Percentiles rank a stretch among this genome's conserved stretches.
Evolutionary conservation across 1,140 invertebrate genomes (phyloP).

Genomic region (Drosophila azteca): DNA sequence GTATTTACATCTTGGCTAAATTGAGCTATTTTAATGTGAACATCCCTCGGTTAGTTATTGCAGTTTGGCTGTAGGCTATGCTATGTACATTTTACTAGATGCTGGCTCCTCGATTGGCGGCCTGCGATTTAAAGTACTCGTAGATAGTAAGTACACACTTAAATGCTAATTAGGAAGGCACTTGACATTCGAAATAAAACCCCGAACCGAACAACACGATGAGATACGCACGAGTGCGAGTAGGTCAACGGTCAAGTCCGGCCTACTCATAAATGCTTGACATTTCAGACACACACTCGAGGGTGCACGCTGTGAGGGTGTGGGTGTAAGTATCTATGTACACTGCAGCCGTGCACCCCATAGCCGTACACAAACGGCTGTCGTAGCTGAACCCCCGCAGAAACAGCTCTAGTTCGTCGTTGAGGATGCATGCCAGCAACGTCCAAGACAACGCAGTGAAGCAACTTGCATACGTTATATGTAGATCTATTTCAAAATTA

Average conservation of each 20-base stretch:
- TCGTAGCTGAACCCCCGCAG: too few relatives aligned
- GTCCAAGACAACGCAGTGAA: too few relatives aligned
- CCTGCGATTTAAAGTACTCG: constrained; percentile 12
- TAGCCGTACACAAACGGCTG: too few relatives aligned
- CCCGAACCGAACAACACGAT: constrained; percentile 10
- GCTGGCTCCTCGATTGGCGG: not conserved
- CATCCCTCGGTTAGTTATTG: constrained; percentile 6
- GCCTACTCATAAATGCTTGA: not conserved
- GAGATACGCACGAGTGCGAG: not conserved
- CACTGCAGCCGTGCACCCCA: too few relatives aligned
- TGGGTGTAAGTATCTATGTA: too few relatives aligned
- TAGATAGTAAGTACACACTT: constrained; percentile 38
- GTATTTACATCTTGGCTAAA: constrained; percentile 60
- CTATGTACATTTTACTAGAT: constrained; percentile 14
- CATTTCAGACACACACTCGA: too few relatives aligned
- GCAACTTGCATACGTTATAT: too few relatives aligned
- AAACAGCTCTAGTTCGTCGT: too few relatives aligned
- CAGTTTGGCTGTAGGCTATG: constrained; percentile 16
- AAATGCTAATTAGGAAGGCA: constrained; percentile 74
- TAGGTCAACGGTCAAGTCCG: constrained; percentile 1
- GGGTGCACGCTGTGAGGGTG: too few relatives aligned
- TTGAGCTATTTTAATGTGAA: constrained; percentile 15
- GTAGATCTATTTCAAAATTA: too few relatives aligned
- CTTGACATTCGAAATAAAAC: constrained; percentile 68
- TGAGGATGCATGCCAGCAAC: too few relatives aligned